phyloP scores from a whole-genome alignment of 2,888 invertebrate genomes.

The Pollenia griseotomentosa region DNA sequence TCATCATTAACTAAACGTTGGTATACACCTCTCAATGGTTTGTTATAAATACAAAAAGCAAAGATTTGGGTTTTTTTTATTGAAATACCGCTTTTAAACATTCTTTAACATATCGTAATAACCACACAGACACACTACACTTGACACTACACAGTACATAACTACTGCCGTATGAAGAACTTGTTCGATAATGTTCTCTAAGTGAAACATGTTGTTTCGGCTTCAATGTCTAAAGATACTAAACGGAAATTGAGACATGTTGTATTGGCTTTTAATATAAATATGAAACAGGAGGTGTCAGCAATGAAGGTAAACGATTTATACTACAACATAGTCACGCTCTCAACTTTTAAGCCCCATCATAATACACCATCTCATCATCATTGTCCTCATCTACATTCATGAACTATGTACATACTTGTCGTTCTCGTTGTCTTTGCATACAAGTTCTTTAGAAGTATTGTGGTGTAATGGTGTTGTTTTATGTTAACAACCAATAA shows the following conservation, averaged over 20 bases:
- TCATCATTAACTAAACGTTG: conserved; percentile 54
- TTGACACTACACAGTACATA: conserved; percentile 6
- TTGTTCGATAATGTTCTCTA: conserved; percentile 62
- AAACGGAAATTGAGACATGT: conserved; percentile 66
- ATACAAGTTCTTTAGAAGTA: conserved; percentile 15
- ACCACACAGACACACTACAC: conserved; percentile 29
- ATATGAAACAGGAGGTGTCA: conserved; percentile 1
- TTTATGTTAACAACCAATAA: conserved; percentile 67
- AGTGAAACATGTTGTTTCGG: conserved; percentile 66
- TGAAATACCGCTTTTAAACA: conserved; percentile 48
- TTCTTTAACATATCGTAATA: conserved; percentile 43
- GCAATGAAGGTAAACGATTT: conserved; percentile 18
- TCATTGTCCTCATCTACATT: conserved; percentile 38
- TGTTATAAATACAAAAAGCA: conserved; percentile 50
- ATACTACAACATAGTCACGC: conserved; percentile 7
- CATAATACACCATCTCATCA: conserved; percentile 16
- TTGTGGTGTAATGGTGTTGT: conserved; percentile 38
- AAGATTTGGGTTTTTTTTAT: conserved; percentile 15
- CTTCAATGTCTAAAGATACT: conserved; percentile 65
- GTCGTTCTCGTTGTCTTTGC: not conserved
- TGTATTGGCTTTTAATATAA: conserved; percentile 41
- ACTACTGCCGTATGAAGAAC: not conserved
- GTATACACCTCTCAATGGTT: conserved; percentile 54
- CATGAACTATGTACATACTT: not conserved
- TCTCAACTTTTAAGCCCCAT: conserved; percentile 12